Conservation (phyloP, 2,113 vertebrate species). For the Sapajus apella region DNA sequence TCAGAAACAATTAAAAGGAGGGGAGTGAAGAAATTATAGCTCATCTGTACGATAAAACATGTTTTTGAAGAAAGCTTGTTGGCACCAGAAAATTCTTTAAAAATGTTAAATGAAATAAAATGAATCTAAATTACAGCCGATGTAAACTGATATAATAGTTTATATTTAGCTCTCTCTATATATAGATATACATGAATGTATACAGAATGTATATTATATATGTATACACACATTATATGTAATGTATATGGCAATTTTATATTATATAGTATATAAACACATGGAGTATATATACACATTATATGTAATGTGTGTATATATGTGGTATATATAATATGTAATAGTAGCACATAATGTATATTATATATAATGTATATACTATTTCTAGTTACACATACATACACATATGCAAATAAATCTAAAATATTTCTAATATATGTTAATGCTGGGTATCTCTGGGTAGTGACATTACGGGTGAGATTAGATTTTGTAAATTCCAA, state of each 20-base stretch:
- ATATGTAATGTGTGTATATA: no score
- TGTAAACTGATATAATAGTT: constrained; percentile 16
- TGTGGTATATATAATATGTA: no score
- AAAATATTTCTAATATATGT: background rate
- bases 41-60: constrained; percentile 67
- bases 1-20: constrained; percentile 61
- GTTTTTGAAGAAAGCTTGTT: constrained; percentile 67
- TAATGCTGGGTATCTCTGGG: background rate
- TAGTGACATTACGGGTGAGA: background rate
- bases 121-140: background rate
- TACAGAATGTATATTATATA: background rate
- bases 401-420: background rate
- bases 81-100: constrained; percentile 47
- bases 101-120: constrained; percentile 58
- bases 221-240: background rate
- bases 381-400: background rate
- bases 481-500: background rate
- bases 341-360: no score
- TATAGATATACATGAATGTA: background rate
- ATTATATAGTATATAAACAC: no score
- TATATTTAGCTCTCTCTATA: background rate
- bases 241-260: no score
- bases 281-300: no score
- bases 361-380: no score
- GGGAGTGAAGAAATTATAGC: constrained; percentile 55